Percentiles rank a stretch among this genome's conserved stretches.
phyloP scores from a whole-genome alignment of 1,140 invertebrate species.

The Caerostris extrusa region DNA sequence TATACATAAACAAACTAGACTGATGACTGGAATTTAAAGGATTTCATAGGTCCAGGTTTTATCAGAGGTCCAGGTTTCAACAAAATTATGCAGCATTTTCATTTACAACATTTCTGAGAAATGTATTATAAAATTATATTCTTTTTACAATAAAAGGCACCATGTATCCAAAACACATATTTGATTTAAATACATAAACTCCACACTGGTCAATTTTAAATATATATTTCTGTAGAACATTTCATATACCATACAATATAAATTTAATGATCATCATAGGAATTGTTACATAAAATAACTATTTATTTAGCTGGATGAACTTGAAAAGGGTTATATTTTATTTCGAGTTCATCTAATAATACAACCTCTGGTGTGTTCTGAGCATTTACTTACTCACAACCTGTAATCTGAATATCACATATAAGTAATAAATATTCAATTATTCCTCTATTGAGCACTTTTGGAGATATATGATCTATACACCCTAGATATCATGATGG shows the following conservation, averaged over 20 bases:
- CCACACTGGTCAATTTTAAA: not conserved
- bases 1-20: not conserved
- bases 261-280: not conserved
- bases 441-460: not conserved
- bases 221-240: constrained; percentile 7
- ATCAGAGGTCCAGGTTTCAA: constrained; percentile 40
- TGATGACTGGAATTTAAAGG: constrained; percentile 9
- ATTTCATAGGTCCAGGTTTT: not conserved
- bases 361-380: not conserved
- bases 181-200: constrained; percentile 41
- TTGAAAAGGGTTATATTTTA: not conserved
- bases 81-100: constrained; percentile 69
- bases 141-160: constrained; percentile 66
- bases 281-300: not conserved
- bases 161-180: constrained; percentile 33
- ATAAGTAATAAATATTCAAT: not conserved
- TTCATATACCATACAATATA: constrained; percentile 12
- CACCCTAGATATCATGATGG: not conserved
- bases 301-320: not conserved
- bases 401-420: constrained; percentile 5
- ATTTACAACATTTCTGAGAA: constrained; percentile 52
- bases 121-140: constrained; percentile 63
- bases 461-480: not conserved
- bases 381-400: not conserved
- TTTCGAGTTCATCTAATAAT: not conserved